These are phyloP conservation scores for Barbus barbus DNA, from an alignment of 2,113 vertebrate species.

Conservation along the genomic window DNA sequence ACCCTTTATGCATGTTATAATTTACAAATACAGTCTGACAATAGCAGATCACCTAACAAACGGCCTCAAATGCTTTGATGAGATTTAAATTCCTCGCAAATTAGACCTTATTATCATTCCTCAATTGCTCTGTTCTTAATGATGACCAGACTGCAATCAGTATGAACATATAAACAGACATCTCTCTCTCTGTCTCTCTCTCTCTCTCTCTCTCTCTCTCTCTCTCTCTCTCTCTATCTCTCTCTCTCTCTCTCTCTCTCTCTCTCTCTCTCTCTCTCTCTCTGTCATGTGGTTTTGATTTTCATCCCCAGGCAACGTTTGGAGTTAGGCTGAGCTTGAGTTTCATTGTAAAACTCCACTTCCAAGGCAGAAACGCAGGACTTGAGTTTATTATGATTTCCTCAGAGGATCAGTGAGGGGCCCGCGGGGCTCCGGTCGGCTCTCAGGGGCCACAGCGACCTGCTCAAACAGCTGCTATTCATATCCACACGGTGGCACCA, in stretches of 20 bases:
- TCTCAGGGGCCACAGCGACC: background rate
- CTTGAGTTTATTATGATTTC: conserved; percentile 49
- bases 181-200: conserved; percentile 3
- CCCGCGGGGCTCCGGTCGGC: background rate
- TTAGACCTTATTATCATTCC: conserved; percentile 78
- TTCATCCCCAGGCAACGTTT: conserved; percentile 65
- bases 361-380: conserved; percentile 38
- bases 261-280: too few relatives aligned
- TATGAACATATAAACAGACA: conserved; percentile 63
- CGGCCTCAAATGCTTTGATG: conserved; percentile 36
- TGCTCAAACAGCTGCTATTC: background rate
- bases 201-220: background rate
- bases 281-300: conserved; percentile 75
- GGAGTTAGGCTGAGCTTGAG: conserved; percentile 60
- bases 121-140: conserved; percentile 73
- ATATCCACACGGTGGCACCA: conserved; percentile 43
- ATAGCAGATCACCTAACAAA: background rate
- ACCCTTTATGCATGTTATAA: background rate
- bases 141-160: conserved; percentile 75
- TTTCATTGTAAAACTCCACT: conserved; percentile 50
- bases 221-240: too few relatives aligned
- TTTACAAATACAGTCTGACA: conserved; percentile 16
- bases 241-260: too few relatives aligned
- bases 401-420: conserved; percentile 4
- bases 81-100: conserved; percentile 71